Percentiles rank a stretch among this genome's conserved stretches.
Conservation (phyloP, 2,888 invertebrate genomes). For the Phyllotreta cruciferae region DNA sequence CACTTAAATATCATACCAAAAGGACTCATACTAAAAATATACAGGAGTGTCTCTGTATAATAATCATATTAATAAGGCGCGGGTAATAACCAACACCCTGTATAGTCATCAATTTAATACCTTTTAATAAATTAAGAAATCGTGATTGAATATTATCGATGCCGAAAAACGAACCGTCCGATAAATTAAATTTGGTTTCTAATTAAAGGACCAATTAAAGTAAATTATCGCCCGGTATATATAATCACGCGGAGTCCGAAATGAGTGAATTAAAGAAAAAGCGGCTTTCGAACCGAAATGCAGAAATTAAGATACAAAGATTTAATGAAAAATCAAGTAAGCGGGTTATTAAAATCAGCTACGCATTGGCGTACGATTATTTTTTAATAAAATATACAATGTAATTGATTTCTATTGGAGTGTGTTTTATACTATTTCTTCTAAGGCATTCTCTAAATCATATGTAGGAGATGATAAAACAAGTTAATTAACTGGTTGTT, state of each 20-base stretch:
- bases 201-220: slow-evolving; percentile 5
- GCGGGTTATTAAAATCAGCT: slow-evolving; percentile 32
- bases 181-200: slow-evolving; percentile 2
- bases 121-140: neutral
- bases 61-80: too few species aligned
- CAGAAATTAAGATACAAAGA: slow-evolving; percentile 33
- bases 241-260: slow-evolving; percentile 16
- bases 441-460: neutral
- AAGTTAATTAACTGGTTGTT: too few species aligned
- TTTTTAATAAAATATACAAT: neutral
- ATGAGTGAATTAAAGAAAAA: slow-evolving; percentile 22
- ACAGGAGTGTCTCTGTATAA: too few species aligned
- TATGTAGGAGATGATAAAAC: neutral
- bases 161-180: too few species aligned
- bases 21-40: too few species aligned
- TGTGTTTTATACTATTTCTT: too few species aligned
- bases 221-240: slow-evolving; percentile 6
- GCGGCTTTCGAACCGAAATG: slow-evolving; percentile 20
- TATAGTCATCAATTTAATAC: too few species aligned
- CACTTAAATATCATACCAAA: too few species aligned
- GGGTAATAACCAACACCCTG: too few species aligned
- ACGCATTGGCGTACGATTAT: slow-evolving; percentile 8
- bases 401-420: too few species aligned
- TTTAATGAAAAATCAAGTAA: slow-evolving; percentile 37
- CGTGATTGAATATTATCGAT: neutral